Percentiles rank a stretch among this genome's conserved stretches.
Conservation (phyloP, 2,888 invertebrate genomes). For the Torymus aiolomorphi region DNA sequence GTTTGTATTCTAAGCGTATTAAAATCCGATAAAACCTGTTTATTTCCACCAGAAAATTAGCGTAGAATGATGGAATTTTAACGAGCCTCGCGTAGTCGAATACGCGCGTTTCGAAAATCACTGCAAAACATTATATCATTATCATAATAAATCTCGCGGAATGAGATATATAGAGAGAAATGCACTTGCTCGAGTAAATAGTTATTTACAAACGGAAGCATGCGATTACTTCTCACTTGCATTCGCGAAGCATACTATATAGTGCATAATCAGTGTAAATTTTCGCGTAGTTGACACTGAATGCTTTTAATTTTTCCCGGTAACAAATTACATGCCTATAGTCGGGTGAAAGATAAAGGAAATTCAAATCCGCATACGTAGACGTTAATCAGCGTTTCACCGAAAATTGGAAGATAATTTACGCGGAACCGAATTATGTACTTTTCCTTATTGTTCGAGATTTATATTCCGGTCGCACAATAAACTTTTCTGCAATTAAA, state of each 20-base stretch:
- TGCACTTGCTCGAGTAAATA: too few species aligned
- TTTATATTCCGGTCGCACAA: neutral
- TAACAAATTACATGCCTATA: too few species aligned
- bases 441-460: neutral
- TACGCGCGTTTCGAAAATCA: neutral
- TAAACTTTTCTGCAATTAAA: constrained; percentile 3
- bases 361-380: too few species aligned
- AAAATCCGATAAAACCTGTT: constrained; percentile 19
- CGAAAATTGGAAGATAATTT: neutral
- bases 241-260: too few species aligned
- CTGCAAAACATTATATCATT: neutral
- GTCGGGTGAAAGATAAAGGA: too few species aligned
- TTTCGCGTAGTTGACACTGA: too few species aligned
- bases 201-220: constrained; percentile 28
- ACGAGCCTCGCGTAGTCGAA: neutral
- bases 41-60: constrained; percentile 5
- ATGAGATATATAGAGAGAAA: neutral
- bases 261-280: too few species aligned
- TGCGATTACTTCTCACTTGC: neutral
- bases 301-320: too few species aligned
- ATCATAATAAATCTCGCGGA: constrained; percentile 28
- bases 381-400: neutral
- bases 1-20: constrained; percentile 1
- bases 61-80: constrained; percentile 22
- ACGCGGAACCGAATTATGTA: neutral